Evolutionary conservation across 2,888 invertebrate genomes (phyloP), one percentile per base, ranked within the genome.

Genomic region (Mellilla xanthometata): DNA sequence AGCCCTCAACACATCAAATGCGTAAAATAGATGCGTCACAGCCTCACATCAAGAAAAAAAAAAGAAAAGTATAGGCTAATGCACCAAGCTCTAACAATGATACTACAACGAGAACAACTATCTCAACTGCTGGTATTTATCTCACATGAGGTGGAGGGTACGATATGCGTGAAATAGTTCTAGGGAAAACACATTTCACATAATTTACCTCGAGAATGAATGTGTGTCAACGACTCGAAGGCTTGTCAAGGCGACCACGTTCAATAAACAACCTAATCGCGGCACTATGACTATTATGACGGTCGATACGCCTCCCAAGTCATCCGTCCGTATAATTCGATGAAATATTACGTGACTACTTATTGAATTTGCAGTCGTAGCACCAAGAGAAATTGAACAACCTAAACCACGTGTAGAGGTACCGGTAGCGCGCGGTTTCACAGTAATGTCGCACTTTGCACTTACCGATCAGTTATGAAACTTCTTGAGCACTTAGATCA

Each of bases 401-500:
- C 66, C 67, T 66, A 69, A 84, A 87, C 87, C 87, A 88, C 87
- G 87, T 88, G 87, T 87, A 78, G 76, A 70, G 68, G 70, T 78
- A 88, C 87, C 87, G 87, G 87, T 80, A 78, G 79, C 81, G 77
- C 81, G 79, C 73, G 73, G 70, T 76, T 85, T 76, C 65, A 71
- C 71, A 68, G 65, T 69, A 67, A 70, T 75, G 68, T 62, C 62
- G 60, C 81, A 83, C 76, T 79, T 76, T 76, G 55, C 78, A 87
- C 88, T 89, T 86, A 89, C 88, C 87, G 78, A 81, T 83, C 81
- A 70, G 72, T 70, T 81, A 71, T 80, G 70, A 78, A 82, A 83
- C 80, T 84, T 84, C 81, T 84, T 82, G 78, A 81, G 76, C 88
- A 88, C 88, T 89, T 84, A 83, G 64, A 58, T 74, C 88, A 89